phyloP scores from a whole-genome alignment of 2,797 vertebrate species.

The Sternarchorhynchus goeldii region DNA sequence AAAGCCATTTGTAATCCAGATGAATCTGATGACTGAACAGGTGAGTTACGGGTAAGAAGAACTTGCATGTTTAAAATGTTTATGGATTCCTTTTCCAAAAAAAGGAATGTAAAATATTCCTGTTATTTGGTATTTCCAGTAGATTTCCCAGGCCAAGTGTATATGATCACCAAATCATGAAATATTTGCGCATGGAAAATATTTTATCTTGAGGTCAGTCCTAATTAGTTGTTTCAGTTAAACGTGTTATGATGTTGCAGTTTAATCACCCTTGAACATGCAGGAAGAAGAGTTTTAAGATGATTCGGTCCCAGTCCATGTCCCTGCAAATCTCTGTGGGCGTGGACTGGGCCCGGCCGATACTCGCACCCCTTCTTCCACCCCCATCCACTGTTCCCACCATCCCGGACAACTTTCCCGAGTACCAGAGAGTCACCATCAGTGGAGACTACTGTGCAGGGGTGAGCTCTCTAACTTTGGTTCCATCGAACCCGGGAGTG shows the following conservation, averaged over 20 bases:
- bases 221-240: too few relatives aligned
- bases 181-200: too few relatives aligned
- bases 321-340: conserved; percentile 81
- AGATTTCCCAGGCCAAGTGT: too few relatives aligned
- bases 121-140: too few relatives aligned
- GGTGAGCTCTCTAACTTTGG: conserved; percentile 75
- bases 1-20: too few relatives aligned
- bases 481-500: background rate
- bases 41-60: too few relatives aligned
- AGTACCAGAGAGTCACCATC: conserved; percentile 95
- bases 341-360: conserved; percentile 74
- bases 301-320: conserved; percentile 92
- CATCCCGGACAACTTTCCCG: conserved; percentile 72
- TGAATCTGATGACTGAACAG: too few relatives aligned
- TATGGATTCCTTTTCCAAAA: too few relatives aligned
- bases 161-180: too few relatives aligned
- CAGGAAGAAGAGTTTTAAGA: conserved; percentile 93
- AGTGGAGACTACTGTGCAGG: conserved; percentile 97
- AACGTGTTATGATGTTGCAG: background rate
- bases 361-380: conserved; percentile 64
- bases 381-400: conserved; percentile 61
- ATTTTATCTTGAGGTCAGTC: too few relatives aligned
- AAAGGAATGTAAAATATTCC: too few relatives aligned
- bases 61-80: too few relatives aligned
- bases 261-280: background rate